Percentiles rank a stretch among this genome's conserved stretches.
These are phyloP conservation scores for Solea senegalensis DNA, from an alignment of 2,113 vertebrate species.

Conservation along the genomic window DNA sequence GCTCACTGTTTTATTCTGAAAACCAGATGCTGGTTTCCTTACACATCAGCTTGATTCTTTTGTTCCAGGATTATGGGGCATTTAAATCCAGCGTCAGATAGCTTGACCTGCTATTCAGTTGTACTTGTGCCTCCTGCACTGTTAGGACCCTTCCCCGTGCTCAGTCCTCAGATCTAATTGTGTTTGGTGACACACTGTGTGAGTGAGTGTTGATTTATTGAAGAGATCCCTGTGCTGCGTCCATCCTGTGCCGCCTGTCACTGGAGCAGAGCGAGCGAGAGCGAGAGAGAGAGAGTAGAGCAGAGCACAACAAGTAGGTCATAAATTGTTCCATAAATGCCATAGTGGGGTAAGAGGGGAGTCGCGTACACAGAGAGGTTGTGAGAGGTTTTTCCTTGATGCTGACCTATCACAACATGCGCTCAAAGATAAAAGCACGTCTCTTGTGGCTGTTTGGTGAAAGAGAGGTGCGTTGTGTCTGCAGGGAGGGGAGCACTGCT, in stretches of 20 bases:
- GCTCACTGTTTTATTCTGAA: too few relatives aligned
- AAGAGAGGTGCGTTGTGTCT: conserved; percentile 22
- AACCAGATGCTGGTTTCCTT: too few relatives aligned
- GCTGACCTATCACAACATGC: background rate
- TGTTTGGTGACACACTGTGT: conserved; percentile 11
- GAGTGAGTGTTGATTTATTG: conserved; percentile 54
- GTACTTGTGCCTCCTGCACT: background rate
- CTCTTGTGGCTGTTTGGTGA: conserved; percentile 18
- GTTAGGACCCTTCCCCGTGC: background rate
- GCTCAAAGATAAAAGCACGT: conserved; percentile 28
- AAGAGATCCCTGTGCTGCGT: conserved; percentile 42
- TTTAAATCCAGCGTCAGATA: too few relatives aligned
- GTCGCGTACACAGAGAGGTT: background rate
- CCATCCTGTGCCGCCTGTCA: conserved; percentile 42
- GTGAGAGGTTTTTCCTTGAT: conserved; percentile 12
- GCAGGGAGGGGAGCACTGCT: conserved; percentile 94
- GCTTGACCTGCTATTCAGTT: background rate
- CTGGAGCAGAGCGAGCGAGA: conserved; percentile 16
- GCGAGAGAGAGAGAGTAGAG: conserved; percentile 14
- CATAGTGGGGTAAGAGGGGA: background rate
- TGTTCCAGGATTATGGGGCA: too few relatives aligned
- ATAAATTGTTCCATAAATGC: conserved; percentile 40
- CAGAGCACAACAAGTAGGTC: conserved; percentile 65
- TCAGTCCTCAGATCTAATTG: conserved; percentile 10
- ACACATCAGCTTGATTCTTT: too few relatives aligned